Conservation (phyloP, 2,888 invertebrate genomes). For the Eurytoma adleriae region DNA sequence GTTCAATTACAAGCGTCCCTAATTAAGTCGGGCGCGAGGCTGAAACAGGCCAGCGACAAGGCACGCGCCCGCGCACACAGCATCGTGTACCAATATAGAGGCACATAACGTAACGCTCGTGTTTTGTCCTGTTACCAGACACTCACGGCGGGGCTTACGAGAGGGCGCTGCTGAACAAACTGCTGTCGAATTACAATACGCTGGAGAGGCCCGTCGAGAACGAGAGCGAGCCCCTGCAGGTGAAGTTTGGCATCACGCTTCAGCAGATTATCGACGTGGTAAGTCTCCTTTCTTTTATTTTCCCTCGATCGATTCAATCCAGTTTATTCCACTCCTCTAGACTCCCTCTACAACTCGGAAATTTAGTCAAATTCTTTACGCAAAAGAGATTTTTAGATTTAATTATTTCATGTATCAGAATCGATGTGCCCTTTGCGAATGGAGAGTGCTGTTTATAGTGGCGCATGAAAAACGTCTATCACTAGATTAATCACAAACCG, state of each 20-base stretch:
- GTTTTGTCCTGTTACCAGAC: constrained; percentile 78
- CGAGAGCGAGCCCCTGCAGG: constrained; percentile 93
- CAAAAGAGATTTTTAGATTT: too few relatives aligned
- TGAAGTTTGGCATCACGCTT: constrained; percentile 92
- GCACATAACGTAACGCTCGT: neutral
- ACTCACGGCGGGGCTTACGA: constrained; percentile 94
- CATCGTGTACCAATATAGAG: neutral
- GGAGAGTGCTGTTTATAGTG: too few relatives aligned
- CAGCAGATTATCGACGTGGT: constrained; percentile 98
- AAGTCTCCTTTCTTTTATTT: constrained; percentile 76
- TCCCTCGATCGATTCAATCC: too few relatives aligned
- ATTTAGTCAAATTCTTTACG: too few relatives aligned
- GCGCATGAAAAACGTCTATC: too few relatives aligned
- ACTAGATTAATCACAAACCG: too few relatives aligned
- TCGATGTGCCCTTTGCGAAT: too few relatives aligned
- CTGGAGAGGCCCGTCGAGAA: constrained; percentile 94
- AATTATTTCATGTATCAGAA: too few relatives aligned
- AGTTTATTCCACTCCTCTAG: too few relatives aligned
- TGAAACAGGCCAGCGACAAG: neutral
- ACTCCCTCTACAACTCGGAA: too few relatives aligned
- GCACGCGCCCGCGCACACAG: neutral
- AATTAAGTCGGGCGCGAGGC: too few relatives aligned
- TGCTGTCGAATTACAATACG: constrained; percentile 90
- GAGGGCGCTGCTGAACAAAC: constrained; percentile 89
- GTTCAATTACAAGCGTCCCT: too few relatives aligned